These are phyloP conservation scores for Anticlea derivata DNA, from an alignment of 2,888 invertebrate genomes.

Conservation along the genomic window DNA sequence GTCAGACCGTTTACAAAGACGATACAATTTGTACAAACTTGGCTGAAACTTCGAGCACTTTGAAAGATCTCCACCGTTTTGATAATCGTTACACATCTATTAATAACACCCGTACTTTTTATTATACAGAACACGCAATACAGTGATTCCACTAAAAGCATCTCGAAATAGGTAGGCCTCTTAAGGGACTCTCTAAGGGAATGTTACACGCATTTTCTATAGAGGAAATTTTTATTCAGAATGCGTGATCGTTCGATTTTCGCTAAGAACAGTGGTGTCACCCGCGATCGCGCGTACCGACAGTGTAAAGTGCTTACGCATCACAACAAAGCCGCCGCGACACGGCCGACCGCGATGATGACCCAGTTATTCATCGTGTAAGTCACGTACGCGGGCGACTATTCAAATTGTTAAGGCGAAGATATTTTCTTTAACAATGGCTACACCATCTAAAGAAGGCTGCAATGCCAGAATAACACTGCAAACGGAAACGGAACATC, in stretches of 20 bases:
- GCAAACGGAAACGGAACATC: too few species aligned
- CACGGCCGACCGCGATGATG: too few species aligned
- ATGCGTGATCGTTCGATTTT: slow-evolving; percentile 55
- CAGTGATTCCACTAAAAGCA: slow-evolving; percentile 76
- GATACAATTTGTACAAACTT: slow-evolving; percentile 26
- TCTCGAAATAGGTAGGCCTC: slow-evolving; percentile 50
- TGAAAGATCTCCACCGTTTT: slow-evolving; percentile 53
- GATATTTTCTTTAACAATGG: too few species aligned
- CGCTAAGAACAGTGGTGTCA: too few species aligned
- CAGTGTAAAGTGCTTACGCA: too few species aligned
- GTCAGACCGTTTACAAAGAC: slow-evolving; percentile 12
- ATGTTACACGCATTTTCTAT: slow-evolving; percentile 56
- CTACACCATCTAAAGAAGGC: too few species aligned
- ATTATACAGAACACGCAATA: slow-evolving; percentile 67
- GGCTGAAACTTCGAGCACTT: slow-evolving; percentile 39
- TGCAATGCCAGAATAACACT: too few species aligned
- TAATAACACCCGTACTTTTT: slow-evolving; percentile 61
- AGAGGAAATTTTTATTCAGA: slow-evolving; percentile 60
- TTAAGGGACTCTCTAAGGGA: slow-evolving; percentile 46
- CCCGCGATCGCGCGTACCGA: too few species aligned
- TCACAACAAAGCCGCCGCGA: too few species aligned
- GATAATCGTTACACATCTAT: slow-evolving; percentile 53
- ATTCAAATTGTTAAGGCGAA: too few species aligned
- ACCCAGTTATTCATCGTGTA: too few species aligned
- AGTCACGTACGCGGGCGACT: too few species aligned